phyloP scores from a whole-genome alignment of 2,113 vertebrate genomes.

The Lutjanus erythropterus region DNA sequence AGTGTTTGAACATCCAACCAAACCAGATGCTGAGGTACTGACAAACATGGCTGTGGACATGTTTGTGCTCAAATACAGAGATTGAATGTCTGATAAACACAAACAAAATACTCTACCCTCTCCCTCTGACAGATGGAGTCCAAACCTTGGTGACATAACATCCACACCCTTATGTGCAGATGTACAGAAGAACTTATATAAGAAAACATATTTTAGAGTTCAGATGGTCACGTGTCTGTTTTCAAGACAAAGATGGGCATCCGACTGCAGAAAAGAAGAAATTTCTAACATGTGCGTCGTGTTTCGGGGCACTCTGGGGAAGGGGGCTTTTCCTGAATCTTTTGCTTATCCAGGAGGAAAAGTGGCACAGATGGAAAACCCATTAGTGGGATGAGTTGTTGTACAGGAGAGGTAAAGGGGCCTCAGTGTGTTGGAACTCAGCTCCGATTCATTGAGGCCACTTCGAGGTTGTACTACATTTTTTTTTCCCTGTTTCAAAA shows the following conservation, averaged over 20 bases:
- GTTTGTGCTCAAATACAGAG: not conserved
- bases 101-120: not conserved
- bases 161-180: not conserved
- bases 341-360: constrained; percentile 31
- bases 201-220: not conserved
- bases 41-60: not conserved
- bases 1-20: not conserved
- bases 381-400: constrained; percentile 66
- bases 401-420: constrained; percentile 23
- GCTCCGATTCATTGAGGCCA: constrained; percentile 21
- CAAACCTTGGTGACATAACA: not conserved
- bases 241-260: constrained; percentile 7
- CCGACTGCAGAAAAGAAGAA: constrained; percentile 1
- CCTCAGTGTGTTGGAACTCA: constrained; percentile 31
- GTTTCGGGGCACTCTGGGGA: constrained; percentile 36
- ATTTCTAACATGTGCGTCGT: constrained; percentile 60
- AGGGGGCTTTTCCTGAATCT: constrained; percentile 33
- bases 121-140: not conserved
- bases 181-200: not conserved
- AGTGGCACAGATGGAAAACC: constrained; percentile 73
- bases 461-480: not conserved
- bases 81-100: not conserved
- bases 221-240: constrained; percentile 40
- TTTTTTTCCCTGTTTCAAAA: constrained; percentile 31
- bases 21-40: not conserved